phyloP scores from a whole-genome alignment of 2,888 invertebrate genomes.

The Tiliacea citrago region DNA sequence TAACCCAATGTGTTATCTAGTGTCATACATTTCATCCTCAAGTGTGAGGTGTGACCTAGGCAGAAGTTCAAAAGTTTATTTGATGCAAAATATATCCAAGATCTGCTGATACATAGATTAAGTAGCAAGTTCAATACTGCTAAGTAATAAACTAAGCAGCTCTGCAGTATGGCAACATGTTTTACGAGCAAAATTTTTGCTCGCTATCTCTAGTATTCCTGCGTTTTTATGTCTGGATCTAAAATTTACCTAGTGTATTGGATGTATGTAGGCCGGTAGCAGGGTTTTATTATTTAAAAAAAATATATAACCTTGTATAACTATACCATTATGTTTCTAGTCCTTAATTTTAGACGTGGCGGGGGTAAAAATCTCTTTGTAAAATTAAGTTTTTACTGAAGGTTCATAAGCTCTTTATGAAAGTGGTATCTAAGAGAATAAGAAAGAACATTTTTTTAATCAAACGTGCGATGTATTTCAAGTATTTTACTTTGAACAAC shows the following conservation, averaged over 20 bases:
- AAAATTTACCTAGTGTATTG: slow-evolving; percentile 29
- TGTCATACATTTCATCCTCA: slow-evolving; percentile 4
- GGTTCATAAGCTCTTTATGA: slow-evolving; percentile 24
- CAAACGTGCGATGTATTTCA: slow-evolving; percentile 13
- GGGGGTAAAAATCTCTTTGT: slow-evolving; percentile 7
- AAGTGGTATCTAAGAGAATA: slow-evolving; percentile 18
- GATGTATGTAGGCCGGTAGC: slow-evolving; percentile 26
- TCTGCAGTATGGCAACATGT: slow-evolving; percentile 19
- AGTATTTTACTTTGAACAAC: slow-evolving; percentile 20
- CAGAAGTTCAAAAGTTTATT: slow-evolving; percentile 14
- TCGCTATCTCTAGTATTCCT: slow-evolving; percentile 32
- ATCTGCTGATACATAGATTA: slow-evolving; percentile 9
- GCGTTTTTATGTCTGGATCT: slow-evolving; percentile 21
- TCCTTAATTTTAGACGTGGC: not conserved
- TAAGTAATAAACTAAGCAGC: slow-evolving; percentile 5
- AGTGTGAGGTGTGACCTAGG: slow-evolving; percentile 19
- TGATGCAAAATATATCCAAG: slow-evolving; percentile 10
- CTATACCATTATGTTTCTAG: slow-evolving; percentile 8
- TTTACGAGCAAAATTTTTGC: slow-evolving; percentile 41
- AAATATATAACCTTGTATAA: not conserved
- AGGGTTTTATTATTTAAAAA: not conserved
- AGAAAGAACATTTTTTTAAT: slow-evolving; percentile 6
- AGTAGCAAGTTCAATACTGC: slow-evolving; percentile 8
- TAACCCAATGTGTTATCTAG: not conserved
- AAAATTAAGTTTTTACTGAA: slow-evolving; percentile 21